Evolutionary conservation across 2,113 vertebrate genomes (phyloP), one percentile per base, ranked within the genome.

Genomic region (Cepphus grylle): DNA sequence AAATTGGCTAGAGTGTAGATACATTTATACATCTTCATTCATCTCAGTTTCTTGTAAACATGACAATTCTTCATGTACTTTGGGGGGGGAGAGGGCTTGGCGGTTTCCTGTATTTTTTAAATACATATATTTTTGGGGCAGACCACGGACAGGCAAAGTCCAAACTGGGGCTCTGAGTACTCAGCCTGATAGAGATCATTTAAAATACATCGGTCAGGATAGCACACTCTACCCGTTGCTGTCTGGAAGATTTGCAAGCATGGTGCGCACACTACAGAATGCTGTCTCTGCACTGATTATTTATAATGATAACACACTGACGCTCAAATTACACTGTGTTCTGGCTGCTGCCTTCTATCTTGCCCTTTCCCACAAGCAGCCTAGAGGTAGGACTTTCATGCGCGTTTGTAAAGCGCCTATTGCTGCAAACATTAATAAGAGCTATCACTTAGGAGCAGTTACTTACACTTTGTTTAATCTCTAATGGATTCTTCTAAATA

Each of bases 401-500:
- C 10, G 12, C 23, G 14, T 96, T 69, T 97, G 88, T 89, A 85
- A 76, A 83, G 59, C 5, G 27, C 43, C 93, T 96, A 36, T 92
- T 90, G 93, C 91, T 96, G 93, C 93, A 95, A 97, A 97, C 91
- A 95, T 96, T 96, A 97, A 80, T 95, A 97, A 97, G 89, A 97
- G 78, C 95, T 97, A 97, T 98, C 97, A 95, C 92, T 98, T 97
- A 88, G 76, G 55, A 97, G 84, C 93, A 95, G 94, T 98, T 98
- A 98, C 97, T 97, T 97, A 96, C 81, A 97, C 95, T 97, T 97
- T 98, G 97, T 98, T 98, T 98, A 98, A 98, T 97, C 95, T 96
- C 79, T 96, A 97, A 97, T 97, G 97, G 96, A 97, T 97, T 98
- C 94, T 81, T 98, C 91, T 97, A 98, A 98, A 98, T 98, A 98